Conservation (phyloP, 1,140 invertebrate genomes). For the Calycopis cecrops region DNA sequence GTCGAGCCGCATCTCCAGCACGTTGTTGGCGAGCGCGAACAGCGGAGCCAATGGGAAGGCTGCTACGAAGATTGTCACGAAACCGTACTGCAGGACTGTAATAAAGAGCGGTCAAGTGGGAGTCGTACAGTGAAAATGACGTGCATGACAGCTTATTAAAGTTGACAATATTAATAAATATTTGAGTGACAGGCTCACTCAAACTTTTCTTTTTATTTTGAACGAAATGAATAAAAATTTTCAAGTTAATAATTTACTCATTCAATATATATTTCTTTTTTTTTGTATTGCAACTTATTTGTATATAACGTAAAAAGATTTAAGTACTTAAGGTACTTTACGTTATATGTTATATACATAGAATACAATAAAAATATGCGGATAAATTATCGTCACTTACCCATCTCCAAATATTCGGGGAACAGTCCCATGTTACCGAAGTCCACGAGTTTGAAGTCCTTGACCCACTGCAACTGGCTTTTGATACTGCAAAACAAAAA, state of each 20-base stretch:
- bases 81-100: constrained; percentile 92
- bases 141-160: neutral
- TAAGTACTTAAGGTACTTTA: too few species aligned
- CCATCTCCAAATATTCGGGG: constrained; percentile 98
- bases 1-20: constrained; percentile 92
- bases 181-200: too few species aligned
- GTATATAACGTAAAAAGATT: too few species aligned
- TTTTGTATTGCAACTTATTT: too few species aligned
- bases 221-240: too few species aligned
- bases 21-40: constrained; percentile 91
- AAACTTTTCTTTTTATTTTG: too few species aligned
- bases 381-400: too few species aligned
- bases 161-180: constrained; percentile 88
- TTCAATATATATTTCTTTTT: too few species aligned
- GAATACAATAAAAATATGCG: too few species aligned
- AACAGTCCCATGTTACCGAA: constrained; percentile 95
- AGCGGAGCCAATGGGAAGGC: constrained; percentile 92
- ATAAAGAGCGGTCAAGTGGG: constrained; percentile 86
- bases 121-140: constrained; percentile 79
- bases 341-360: too few species aligned
- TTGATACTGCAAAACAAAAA: constrained; percentile 51
- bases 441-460: constrained; percentile 92
- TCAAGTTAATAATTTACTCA: too few species aligned
- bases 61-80: constrained; percentile 92
- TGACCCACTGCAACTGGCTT: constrained; percentile 84